Base-by-base conservation (phyloP, 2,113 vertebrate species). In the Uria lomvia region DNA sequence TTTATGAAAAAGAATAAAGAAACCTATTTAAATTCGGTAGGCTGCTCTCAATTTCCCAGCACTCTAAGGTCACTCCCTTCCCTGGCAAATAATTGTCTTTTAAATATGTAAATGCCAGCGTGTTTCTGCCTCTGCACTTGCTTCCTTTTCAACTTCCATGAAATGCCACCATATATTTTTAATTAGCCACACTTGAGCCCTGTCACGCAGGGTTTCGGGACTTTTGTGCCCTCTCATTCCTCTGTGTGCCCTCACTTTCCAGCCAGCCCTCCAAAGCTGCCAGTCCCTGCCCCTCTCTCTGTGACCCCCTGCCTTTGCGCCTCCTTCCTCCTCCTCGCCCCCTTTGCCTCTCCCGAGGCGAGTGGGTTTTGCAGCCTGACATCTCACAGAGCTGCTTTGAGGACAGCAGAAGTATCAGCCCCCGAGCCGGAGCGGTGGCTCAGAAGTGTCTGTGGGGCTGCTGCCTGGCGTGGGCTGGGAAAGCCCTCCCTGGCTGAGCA, bases 351-450 rank as follows among this genome's bases (percentile, higher is more conserved):
- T 32, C 30, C 59, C n/a, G 20, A 9, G 11, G 32, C 1, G 4
- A 36, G 43, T 3, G 8, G 43, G 21, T 49, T 88, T 74, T 58
- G 60, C 15, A 43, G 15, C 9, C 1, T 12, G 32, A 18, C 23
- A 7, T 9, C 34, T 63, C 3, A 1, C 68, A 36, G 68, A 43
- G 1, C 38, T 65, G 29, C 60, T 66, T 49, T 6, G 2, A 68
- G 58, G 29, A 10, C 65, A 58, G 42, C 20, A 63, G 40, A 43
- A 77, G 17, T 12, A 17, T 0, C 42, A 49, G 23, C 52, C 34
- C 16, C 32, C 1, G 6, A 36, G 38, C 9, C 2, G 3, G 42
- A 15, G 30, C 0, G 2, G 76, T 27, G 26, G 38, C 49, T 68
- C 26, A n/a, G 42, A 53, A 24, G 10, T 1, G 5, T n/a, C 53